Evolutionary conservation across 2,797 vertebrate species (phyloP), one percentile per base, ranked within the genome.

Genomic region (Calcarius lapponicus): DNA sequence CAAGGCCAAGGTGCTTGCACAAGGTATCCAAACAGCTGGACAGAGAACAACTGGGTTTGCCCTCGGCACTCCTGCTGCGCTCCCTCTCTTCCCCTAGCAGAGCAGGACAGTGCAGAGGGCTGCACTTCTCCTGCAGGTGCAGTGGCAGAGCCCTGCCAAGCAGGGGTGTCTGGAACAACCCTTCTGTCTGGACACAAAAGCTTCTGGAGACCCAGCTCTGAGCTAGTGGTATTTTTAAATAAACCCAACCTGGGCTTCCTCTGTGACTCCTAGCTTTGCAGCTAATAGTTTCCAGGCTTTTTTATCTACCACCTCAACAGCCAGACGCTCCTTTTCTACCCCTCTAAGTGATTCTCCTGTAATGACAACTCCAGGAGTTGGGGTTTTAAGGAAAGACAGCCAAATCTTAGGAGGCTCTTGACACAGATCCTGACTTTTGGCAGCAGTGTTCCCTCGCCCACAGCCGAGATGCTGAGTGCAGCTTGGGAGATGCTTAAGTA

Each of bases 351-450:
- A 80, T 86, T 81, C 72, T 90, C 58, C 86, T 75, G 50, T 88
- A 96, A 96, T 1, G 62, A 84, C 53, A 90, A 66, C 60, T 90
- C 67, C 88, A 90, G 92, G 38, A 74, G 75, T 69, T 53, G 74
- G 65, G 81, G 45, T 76, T 93, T 89, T 82, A 87, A 53, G 70
- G n/a, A 94, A 80, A 92, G 38, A 54, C 65, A 83, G 91, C 34
- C 88, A 91, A 65, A 92, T 74, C 54, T 78, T 74, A 56, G 64
- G 91, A 95, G 58, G 74, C 64, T 89, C 81, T 93, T 26, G 0
- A 85, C 67, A 88, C 62, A 73, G 72, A 92, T 76, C 73, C 83
- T 90, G 88, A 79, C 83, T 95, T 96, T 17, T 93, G 93, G 93
- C 94, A 91, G 67, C 71, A 38, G 24, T 10, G 3, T 56, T 93